Base-by-base conservation (phyloP, 2,888 invertebrate genomes). In the Eupelmus urozonus region DNA sequence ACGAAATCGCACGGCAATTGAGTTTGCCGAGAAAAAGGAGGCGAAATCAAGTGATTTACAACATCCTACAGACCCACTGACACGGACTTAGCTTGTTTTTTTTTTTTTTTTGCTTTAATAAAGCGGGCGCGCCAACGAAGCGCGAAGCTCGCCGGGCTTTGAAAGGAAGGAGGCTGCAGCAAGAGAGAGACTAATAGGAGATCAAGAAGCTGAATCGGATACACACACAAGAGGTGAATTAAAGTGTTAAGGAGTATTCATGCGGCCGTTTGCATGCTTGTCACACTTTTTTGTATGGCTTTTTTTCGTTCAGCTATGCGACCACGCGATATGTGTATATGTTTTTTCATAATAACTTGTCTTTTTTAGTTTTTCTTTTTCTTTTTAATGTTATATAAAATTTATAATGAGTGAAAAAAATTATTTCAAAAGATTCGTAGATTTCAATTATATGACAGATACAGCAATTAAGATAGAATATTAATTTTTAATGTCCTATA, bases 1-100 rank as follows among this genome's bases (percentile, higher is more conserved):
- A 67, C 23, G 27, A 67, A 67, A 67, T 67, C 55, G 67, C 40
- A 40, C 55, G 67, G 67, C 67, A 40, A 67, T 67, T 42, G 67
- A 67, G 66, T 13, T 29, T 29, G 55, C 9, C 9, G 16, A 25
- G 7, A 40, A 34, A 40, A 62, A 40, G 23, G n/a, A 13, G 11
- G 51, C 53, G 7, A 53, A 66, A 53, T 66, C 66, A 34, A 66
- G 66, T 66, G 66, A 66, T 66, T 66, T 66, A 66, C 66, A 34
- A 66, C 66, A 53, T 53, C 51, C 66, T 53, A 53, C 53, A 53
- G 18, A 66, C 51, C 66, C 66, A 67, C 67, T 67, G 67, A 55
- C 67, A 55, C 55, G 55, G n/a, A 13, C 0, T 25, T 49, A n/a
- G n/a, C 9, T 34, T 34, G 9, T 34, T 34, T 34, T 34, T 34